Percentiles rank a stretch among this genome's conserved stretches.
These are phyloP conservation scores for Blennius ocellaris DNA, from an alignment of 2,113 vertebrate species.

Conservation along the genomic window DNA sequence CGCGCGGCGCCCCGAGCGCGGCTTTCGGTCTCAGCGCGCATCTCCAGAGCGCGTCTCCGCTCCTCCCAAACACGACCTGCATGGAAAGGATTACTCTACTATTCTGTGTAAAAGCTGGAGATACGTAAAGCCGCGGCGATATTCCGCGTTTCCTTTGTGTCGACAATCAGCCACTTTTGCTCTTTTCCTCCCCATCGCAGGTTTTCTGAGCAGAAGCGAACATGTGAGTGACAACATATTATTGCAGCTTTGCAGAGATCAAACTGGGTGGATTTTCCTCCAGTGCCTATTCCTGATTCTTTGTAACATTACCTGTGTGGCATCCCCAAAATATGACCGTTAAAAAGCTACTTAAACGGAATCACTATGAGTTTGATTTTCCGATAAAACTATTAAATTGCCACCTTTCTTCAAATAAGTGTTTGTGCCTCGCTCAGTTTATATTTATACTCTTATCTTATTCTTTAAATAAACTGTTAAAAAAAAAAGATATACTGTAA, in stretches of 20 bases:
- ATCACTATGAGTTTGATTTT: not conserved
- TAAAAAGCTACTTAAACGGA: not conserved
- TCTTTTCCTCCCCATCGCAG: not conserved
- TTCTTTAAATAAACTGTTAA: too few relatives aligned
- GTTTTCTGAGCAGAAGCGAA: not conserved
- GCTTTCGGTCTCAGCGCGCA: not conserved
- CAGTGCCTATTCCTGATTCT: not conserved
- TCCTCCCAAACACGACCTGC: not conserved
- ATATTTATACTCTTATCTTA: too few relatives aligned
- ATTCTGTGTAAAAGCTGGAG: not conserved
- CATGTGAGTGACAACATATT: conserved; percentile 51
- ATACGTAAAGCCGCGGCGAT: not conserved
- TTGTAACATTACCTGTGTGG: not conserved
- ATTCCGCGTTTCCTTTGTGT: not conserved
- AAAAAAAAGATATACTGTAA: too few relatives aligned
- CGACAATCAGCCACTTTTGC: not conserved
- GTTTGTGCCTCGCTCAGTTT: too few relatives aligned
- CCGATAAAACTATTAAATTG: too few relatives aligned
- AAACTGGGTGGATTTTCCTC: not conserved
- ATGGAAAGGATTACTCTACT: conserved; percentile 8
- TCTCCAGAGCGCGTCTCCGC: too few relatives aligned
- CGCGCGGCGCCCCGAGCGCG: not conserved
- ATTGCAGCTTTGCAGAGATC: not conserved
- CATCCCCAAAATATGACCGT: too few relatives aligned
- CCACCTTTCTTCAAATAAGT: too few relatives aligned